Evolutionary conservation across 1,140 invertebrate species (phyloP).

Genomic region (Cydia pomonella): DNA sequence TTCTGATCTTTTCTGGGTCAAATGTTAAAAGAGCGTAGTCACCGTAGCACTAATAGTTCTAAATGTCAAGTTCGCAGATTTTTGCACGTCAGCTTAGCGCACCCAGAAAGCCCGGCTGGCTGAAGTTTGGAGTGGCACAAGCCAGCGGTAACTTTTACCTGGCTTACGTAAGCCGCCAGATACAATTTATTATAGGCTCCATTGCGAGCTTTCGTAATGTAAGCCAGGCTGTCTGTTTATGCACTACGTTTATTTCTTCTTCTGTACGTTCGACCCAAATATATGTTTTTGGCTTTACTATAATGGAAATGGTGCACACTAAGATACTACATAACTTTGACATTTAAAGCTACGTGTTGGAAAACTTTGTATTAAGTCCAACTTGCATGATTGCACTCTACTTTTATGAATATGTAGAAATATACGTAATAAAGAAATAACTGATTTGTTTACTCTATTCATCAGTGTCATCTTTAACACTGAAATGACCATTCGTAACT

Average conservation of each 20-base stretch:
- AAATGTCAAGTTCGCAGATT: constrained; percentile 11
- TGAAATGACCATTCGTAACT: not conserved
- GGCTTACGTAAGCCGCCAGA: constrained; percentile 68
- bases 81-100: not conserved
- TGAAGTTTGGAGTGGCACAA: constrained; percentile 63
- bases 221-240: constrained; percentile 57
- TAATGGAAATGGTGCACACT: too few species aligned
- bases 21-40: not conserved
- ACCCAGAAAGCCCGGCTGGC: not conserved
- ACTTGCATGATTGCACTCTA: not conserved
- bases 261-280: constrained; percentile 1
- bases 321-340: not conserved
- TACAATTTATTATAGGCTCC: constrained; percentile 73
- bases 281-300: not conserved
- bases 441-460: not conserved
- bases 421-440: not conserved
- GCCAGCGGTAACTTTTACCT: constrained; percentile 74
- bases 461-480: not conserved
- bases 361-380: not conserved
- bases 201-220: constrained; percentile 73
- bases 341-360: not conserved
- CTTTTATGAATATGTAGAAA: not conserved
- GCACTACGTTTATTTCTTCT: constrained; percentile 40
- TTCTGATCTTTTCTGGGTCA: not conserved
- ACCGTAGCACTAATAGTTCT: not conserved